These are phyloP conservation scores for Pagrus major DNA, from an alignment of 2,113 vertebrate species.

Conservation along the genomic window DNA sequence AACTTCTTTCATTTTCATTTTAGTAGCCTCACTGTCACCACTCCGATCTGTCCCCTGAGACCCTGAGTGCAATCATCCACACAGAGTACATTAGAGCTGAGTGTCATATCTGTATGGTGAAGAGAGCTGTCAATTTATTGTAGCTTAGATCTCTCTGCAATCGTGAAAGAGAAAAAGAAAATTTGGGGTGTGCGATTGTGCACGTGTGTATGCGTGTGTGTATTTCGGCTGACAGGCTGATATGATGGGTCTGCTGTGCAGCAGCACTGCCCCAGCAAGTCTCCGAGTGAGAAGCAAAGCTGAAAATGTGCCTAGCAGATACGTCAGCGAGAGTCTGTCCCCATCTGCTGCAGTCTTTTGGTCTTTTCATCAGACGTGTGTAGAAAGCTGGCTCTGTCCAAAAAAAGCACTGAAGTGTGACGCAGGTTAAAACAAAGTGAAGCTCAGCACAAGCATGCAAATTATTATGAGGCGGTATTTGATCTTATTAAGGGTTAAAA, in stretches of 20 bases:
- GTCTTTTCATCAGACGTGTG: conserved; percentile 32
- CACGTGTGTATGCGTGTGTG: neutral
- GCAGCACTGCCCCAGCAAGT: conserved; percentile 33
- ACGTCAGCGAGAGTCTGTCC: conserved; percentile 39
- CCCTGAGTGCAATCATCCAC: conserved; percentile 31
- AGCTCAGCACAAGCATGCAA: neutral
- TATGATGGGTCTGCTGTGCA: conserved; percentile 31
- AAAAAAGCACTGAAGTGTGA: neutral
- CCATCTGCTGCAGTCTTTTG: conserved; percentile 51
- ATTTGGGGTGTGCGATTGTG: conserved; percentile 2
- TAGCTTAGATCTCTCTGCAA: conserved; percentile 19
- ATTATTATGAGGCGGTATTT: neutral
- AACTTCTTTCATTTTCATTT: conserved; percentile 5
- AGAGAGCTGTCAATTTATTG: conserved; percentile 34
- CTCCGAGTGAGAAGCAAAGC: conserved; percentile 32
- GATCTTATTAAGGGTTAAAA: neutral
- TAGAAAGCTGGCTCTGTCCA: conserved; percentile 19
- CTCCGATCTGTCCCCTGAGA: conserved; percentile 16
- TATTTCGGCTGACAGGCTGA: conserved; percentile 35
- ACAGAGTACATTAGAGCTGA: conserved; percentile 25
- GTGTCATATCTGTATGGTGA: conserved; percentile 21
- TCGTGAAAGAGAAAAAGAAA: conserved; percentile 4
- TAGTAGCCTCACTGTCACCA: neutral
- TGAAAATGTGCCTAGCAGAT: conserved; percentile 36
- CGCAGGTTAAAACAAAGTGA: neutral